Base-by-base conservation (phyloP, 1,140 invertebrate species). In the Eubasilissa regina region DNA sequence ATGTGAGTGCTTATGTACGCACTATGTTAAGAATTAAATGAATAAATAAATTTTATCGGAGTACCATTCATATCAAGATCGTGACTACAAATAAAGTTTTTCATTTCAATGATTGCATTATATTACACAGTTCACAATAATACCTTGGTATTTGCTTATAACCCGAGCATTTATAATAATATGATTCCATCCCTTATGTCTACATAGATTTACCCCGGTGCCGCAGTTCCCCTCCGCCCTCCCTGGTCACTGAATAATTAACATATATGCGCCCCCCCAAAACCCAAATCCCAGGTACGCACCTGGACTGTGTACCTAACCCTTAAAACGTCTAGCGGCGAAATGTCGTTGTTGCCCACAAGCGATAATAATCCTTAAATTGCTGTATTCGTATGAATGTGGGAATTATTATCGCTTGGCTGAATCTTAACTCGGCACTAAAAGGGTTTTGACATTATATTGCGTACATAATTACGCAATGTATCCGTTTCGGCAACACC, bases 161-260 rank as follows among this genome's bases (percentile, higher is more conserved):
- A 12, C 48, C 48, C n/a, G 8, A 70, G 51, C 66, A 48, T 70
- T 70, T 19, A 70, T 48, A 35, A 70, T 47, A 70, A 70, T 70
- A 70, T 45, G 45, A 35, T 44, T n/a, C 47, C 15, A 15, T 51
- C n/a, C 11, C 48, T 51, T 15, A 11, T 21, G 17, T 48, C 15
- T 25, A 19, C 15, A 19, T 17, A 17, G 44, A 44, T 70, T 43
- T 66, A 45, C 62, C 62, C 44, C 15, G n/a, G 62, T 9, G 17
- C 21, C 13, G 13, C 53, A 15, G 35, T 64, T 11, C 66, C 66
- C 66, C 66, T 6, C 45, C 35, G 19, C 25, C 66, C 45, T 25
- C 66, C 13, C 19, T 25, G 66, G 66, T 70, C 62, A 45, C 43
- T 66, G 66, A 70, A 70, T 70, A 70, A 70, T 70, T 70, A 70